phyloP scores from a whole-genome alignment of 1,140 invertebrate genomes.

The Orius insidiosus region DNA sequence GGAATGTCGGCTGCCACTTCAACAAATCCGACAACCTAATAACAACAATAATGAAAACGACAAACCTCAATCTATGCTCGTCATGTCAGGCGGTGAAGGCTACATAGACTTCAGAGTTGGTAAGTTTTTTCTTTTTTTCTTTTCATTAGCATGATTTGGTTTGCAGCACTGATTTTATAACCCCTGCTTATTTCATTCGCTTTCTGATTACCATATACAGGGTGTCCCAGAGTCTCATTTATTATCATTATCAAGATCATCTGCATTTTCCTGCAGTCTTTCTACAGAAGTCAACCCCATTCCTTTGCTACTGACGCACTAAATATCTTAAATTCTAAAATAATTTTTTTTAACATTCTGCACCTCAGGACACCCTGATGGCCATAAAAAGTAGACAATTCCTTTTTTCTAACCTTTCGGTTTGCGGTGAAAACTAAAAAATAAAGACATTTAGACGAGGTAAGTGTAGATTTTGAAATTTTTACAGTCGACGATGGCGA shows the following conservation, averaged over 20 bases:
- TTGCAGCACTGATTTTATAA: not conserved
- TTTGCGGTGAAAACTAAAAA: not conserved
- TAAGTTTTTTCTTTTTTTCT: slow-evolving; percentile 33
- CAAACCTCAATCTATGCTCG: slow-evolving; percentile 48
- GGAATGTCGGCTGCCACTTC: slow-evolving; percentile 32
- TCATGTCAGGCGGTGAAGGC: slow-evolving; percentile 92
- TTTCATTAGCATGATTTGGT: not conserved
- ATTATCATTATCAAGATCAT: no score
- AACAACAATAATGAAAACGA: slow-evolving; percentile 22
- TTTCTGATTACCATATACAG: not conserved
- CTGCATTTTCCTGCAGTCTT: no score
- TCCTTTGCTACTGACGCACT: no score
- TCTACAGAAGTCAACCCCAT: no score
- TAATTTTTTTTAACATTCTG: no score
- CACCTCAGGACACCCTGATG: no score
- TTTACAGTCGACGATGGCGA: slow-evolving; percentile 64
- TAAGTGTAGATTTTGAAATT: not conserved
- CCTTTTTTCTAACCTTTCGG: not conserved
- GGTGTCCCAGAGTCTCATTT: no score
- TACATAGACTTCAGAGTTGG: slow-evolving; percentile 98
- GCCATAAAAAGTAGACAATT: no score
- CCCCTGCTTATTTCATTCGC: no score
- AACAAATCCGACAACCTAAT: slow-evolving; percentile 19
- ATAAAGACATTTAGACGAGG: not conserved
- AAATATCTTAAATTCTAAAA: no score